Base-by-base conservation (phyloP, 2,797 vertebrate species). In the Epinephelus awoara region DNA sequence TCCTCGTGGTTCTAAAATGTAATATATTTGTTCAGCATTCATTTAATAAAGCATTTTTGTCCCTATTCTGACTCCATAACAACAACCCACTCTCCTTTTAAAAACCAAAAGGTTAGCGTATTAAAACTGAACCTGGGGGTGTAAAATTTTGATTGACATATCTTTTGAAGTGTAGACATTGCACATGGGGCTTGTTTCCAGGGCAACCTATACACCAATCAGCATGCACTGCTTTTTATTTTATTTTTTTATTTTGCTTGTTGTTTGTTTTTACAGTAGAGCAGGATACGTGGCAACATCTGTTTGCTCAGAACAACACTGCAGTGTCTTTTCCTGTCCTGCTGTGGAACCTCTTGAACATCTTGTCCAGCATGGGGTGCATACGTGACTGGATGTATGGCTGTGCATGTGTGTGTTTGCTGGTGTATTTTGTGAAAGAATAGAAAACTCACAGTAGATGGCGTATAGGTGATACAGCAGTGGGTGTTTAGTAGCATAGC, bases 121-220 rank as follows among this genome's bases (percentile, higher is more conserved):
- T 76, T 86, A 83, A 63, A 87, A 69, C 34, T 67, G 13, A 83
- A 86, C 38, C 34, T 47, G 25, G 46, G 21, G 56, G 55, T 59
- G 59, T 49, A 40, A 21, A 50, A 59, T 17, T 66, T 70, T 82
- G 80, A 87, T 57, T 80, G 78, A 27, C 69, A 71, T 27, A 54
- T 73, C 50, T 77, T 86, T 79, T 82, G 67, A 85, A 83, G 67
- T 63, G 25, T 57, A 71, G 21, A 75, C 61, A 75, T n/a, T 58
- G 13, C 47, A 55, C 58, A 59, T 19, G 10, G 7, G 47, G 59
- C 82, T 80, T 75, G 88, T 90, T 92, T 89, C 88, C 88, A 89
- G 59, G 83, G 84, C 78, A 89, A 90, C 84, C 65, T 54, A 54
- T 78, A 44, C 13, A 78, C 54, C 51, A 42, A 42, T 42, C 9